Evolutionary conservation across 2,888 invertebrate species (phyloP).

Genomic region (Nineta flava): DNA sequence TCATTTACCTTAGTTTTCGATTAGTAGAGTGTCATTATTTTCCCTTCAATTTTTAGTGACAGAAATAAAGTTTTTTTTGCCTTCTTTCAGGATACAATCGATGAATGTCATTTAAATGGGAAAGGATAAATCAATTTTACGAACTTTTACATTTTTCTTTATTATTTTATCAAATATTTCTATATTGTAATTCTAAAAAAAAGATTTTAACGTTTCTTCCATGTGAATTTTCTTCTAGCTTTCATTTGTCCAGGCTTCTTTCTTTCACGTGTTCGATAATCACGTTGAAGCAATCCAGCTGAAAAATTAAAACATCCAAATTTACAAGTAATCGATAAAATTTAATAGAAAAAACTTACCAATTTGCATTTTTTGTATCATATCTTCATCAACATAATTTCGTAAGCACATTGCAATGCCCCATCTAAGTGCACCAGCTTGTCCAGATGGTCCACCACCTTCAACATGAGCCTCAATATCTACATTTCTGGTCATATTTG

Average conservation of each 20-base stretch:
- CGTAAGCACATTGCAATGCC: slow-evolving; percentile 72
- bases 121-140: too few relatives aligned
- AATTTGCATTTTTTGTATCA: slow-evolving; percentile 70
- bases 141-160: too few relatives aligned
- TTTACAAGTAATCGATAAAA: not conserved
- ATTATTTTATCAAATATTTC: not conserved
- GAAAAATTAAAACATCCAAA: slow-evolving; percentile 17
- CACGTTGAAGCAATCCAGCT: slow-evolving; percentile 77
- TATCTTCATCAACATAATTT: slow-evolving; percentile 63
- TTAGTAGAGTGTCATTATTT: too few relatives aligned
- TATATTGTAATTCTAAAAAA: not conserved
- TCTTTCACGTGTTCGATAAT: slow-evolving; percentile 62
- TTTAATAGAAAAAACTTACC: slow-evolving; percentile 33
- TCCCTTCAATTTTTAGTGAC: too few relatives aligned
- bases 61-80: not conserved
- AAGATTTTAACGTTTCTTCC: slow-evolving; percentile 65
- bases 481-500: slow-evolving; percentile 55
- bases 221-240: slow-evolving; percentile 80
- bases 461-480: slow-evolving; percentile 67
- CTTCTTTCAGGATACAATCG: not conserved
- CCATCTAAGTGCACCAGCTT: slow-evolving; percentile 80
- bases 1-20: too few relatives aligned
- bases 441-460: slow-evolving; percentile 60
- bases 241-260: slow-evolving; percentile 88
- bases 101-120: too few relatives aligned